These are phyloP conservation scores for Troides aeacus DNA, from an alignment of 2,888 invertebrate species.

Conservation along the genomic window DNA sequence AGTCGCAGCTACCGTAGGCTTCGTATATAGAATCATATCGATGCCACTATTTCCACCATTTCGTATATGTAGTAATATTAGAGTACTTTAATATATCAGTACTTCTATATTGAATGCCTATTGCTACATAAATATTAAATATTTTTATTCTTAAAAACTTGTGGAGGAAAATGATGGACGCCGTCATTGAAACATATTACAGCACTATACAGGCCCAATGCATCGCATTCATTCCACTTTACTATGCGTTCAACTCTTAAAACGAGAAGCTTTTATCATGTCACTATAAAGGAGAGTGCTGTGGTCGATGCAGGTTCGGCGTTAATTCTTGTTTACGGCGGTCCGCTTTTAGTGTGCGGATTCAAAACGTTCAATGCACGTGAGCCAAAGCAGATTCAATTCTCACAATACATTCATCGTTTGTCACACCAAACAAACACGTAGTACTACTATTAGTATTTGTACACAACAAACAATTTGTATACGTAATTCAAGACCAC, in stretches of 20 bases:
- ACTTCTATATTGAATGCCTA: background rate
- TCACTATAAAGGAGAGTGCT: slow-evolving; percentile 74
- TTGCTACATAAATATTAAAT: background rate
- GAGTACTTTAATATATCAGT: background rate
- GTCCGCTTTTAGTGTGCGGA: slow-evolving; percentile 73
- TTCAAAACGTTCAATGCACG: slow-evolving; percentile 52
- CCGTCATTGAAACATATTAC: background rate
- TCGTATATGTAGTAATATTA: background rate
- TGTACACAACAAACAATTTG: background rate
- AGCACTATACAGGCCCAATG: slow-evolving; percentile 2
- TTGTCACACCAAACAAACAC: slow-evolving; percentile 35
- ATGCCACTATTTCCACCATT: background rate
- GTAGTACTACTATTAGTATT: background rate
- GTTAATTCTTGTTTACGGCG: slow-evolving; percentile 77
- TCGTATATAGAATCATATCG: background rate
- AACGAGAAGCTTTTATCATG: slow-evolving; percentile 66
- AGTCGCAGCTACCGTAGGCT: too few species aligned
- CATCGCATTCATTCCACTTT: slow-evolving; percentile 21
- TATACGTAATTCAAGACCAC: background rate
- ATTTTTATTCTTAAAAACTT: background rate
- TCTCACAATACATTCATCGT: slow-evolving; percentile 33
- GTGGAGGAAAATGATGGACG: background rate
- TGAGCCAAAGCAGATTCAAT: slow-evolving; percentile 52
- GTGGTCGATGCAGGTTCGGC: slow-evolving; percentile 70
- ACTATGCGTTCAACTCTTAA: slow-evolving; percentile 46